phyloP scores from a whole-genome alignment of 2,113 vertebrate species.

The Pimephales promelas region DNA sequence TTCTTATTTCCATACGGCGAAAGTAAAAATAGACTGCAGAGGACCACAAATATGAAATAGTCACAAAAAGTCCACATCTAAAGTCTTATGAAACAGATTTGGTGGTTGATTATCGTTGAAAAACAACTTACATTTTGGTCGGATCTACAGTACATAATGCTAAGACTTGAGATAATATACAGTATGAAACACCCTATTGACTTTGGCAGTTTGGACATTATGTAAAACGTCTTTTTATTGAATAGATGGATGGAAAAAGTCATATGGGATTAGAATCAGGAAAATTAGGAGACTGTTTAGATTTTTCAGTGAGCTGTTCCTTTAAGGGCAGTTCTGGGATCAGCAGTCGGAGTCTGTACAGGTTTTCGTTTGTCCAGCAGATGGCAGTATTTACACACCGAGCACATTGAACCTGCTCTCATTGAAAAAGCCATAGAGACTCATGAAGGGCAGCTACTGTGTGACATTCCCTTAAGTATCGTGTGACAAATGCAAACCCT shows the following conservation, averaged over 20 bases:
- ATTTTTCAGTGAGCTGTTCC: not conserved
- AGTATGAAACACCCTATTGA: not conserved
- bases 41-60: not conserved
- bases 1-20: not conserved
- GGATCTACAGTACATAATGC: not conserved
- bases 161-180: not conserved
- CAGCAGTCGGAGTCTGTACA: not conserved
- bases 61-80: not conserved
- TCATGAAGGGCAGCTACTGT: slow-evolving; percentile 57
- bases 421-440: slow-evolving; percentile 27
- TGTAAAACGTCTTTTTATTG: not conserved
- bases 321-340: not conserved
- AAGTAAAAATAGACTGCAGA: not conserved
- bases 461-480: slow-evolving; percentile 39
- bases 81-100: not conserved
- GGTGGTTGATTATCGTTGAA: not conserved
- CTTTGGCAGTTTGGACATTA: not conserved
- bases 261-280: no score
- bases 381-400: slow-evolving; percentile 71
- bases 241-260: not conserved
- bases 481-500: slow-evolving; percentile 37
- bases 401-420: not conserved
- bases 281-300: not conserved
- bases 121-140: not conserved
- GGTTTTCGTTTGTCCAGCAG: slow-evolving; percentile 62